These are phyloP conservation scores for Macquaria ambigua DNA, from an alignment of 2,113 vertebrate species.

Conservation along the genomic window DNA sequence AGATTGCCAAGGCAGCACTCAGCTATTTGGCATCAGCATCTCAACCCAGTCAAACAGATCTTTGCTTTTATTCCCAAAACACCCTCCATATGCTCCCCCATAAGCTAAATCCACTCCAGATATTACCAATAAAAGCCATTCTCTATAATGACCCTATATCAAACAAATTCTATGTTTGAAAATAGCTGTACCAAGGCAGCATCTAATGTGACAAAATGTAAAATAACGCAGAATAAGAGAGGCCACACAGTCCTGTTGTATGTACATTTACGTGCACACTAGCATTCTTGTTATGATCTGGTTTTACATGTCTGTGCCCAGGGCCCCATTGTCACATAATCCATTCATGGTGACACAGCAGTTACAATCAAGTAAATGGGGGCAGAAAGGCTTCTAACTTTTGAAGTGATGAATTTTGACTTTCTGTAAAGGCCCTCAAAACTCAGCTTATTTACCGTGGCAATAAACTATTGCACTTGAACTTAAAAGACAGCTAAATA, in stretches of 20 bases:
- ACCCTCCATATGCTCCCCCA: background rate
- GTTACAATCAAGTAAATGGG: background rate
- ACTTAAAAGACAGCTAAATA: background rate
- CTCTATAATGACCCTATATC: background rate
- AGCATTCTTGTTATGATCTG: background rate
- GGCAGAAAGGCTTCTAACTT: background rate
- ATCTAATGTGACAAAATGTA: background rate
- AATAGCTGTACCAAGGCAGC: background rate
- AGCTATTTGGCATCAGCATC: constrained; percentile 20
- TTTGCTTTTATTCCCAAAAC: background rate
- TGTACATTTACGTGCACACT: background rate
- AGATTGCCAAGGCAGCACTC: constrained; percentile 27
- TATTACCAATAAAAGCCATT: background rate
- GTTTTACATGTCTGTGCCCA: background rate
- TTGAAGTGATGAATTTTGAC: background rate
- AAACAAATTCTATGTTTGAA: background rate
- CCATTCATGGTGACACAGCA: background rate
- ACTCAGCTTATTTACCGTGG: background rate
- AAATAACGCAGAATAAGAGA: background rate
- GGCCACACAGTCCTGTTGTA: background rate
- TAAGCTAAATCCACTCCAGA: background rate
- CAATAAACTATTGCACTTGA: background rate
- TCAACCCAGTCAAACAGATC: background rate
- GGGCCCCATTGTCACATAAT: too few relatives aligned
- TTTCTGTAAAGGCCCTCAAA: background rate